Conservation (phyloP, 2,888 invertebrate genomes). For the Noctua janthe region DNA sequence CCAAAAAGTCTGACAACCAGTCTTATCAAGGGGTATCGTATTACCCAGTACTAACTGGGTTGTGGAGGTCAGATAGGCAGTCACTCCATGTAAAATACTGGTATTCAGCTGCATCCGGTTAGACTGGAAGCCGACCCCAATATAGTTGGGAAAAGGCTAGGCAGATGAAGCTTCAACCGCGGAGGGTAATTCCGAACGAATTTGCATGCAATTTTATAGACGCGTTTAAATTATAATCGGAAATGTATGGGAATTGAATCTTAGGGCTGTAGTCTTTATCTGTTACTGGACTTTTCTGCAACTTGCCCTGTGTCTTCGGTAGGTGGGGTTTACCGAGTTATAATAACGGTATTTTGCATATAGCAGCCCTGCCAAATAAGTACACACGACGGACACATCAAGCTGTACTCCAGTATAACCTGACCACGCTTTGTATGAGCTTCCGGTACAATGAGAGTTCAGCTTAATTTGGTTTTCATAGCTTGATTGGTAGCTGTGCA, state of each 20-base stretch:
- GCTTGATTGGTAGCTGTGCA: too few species aligned
- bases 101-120: too few species aligned
- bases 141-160: too few species aligned
- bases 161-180: too few species aligned
- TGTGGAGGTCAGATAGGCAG: too few species aligned
- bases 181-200: slow-evolving; percentile 41
- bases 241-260: slow-evolving; percentile 36
- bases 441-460: neutral
- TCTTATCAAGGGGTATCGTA: too few species aligned
- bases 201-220: slow-evolving; percentile 50
- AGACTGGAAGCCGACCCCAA: too few species aligned
- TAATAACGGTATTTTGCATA: neutral
- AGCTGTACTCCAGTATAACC: too few species aligned
- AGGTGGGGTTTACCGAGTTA: neutral
- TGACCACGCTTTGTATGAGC: too few species aligned
- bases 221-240: slow-evolving; percentile 24
- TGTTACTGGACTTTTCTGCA: neutral
- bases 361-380: neutral
- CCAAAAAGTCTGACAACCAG: too few species aligned
- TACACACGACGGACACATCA: neutral
- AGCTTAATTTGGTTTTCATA: neutral
- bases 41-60: too few species aligned
- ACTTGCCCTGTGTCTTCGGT: neutral
- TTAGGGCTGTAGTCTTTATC: neutral
- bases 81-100: too few species aligned